Evolutionary conservation across 2,888 invertebrate species (phyloP).

Genomic region (Blastobasis adustella): DNA sequence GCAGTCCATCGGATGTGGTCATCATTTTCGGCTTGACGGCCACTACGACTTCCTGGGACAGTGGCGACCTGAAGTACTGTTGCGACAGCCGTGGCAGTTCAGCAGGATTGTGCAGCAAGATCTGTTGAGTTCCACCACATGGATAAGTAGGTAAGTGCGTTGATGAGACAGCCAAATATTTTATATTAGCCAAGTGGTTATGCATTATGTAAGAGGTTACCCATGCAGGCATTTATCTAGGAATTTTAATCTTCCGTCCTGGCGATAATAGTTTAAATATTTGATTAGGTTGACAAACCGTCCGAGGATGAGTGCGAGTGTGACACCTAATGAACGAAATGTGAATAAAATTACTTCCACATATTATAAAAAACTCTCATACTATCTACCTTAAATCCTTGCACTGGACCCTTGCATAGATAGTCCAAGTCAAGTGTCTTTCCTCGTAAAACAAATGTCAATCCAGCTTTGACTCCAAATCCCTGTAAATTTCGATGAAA

Average conservation of each 20-base stretch:
- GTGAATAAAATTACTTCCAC: background rate
- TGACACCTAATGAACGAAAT: background rate
- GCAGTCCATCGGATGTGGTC: constrained; percentile 80
- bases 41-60: constrained; percentile 81
- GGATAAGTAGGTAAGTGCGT: too few relatives aligned
- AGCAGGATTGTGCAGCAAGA: constrained; percentile 80
- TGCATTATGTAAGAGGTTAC: too few relatives aligned
- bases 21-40: constrained; percentile 85
- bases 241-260: too few relatives aligned
- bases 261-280: too few relatives aligned
- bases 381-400: constrained; percentile 79
- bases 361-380: background rate
- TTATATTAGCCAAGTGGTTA: too few relatives aligned
- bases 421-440: constrained; percentile 78
- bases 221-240: too few relatives aligned
- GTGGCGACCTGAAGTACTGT: constrained; percentile 81
- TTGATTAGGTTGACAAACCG: too few relatives aligned
- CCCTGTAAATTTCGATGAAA: constrained; percentile 43
- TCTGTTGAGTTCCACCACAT: constrained; percentile 36
- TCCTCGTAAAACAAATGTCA: constrained; percentile 77
- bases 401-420: constrained; percentile 81
- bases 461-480: constrained; percentile 79
- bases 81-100: constrained; percentile 80
- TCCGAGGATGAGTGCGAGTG: background rate
- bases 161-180: too few relatives aligned